phyloP scores from a whole-genome alignment of 2,797 vertebrate genomes.

The Melanotaenia trifasciata region DNA sequence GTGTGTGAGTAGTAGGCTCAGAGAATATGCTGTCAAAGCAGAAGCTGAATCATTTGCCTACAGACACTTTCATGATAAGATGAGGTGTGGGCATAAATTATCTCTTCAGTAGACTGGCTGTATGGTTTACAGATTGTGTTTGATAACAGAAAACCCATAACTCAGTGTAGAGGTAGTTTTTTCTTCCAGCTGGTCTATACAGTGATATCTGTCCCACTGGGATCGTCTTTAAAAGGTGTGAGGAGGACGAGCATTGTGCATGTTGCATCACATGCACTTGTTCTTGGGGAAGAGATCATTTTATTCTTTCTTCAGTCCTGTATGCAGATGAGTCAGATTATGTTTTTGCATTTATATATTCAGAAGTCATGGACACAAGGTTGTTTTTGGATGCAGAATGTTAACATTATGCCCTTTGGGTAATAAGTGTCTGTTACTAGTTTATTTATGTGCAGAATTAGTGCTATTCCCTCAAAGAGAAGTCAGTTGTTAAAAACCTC shows the following conservation, averaged over 20 bases:
- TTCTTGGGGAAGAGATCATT: constrained; percentile 9
- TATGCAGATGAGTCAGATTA: constrained; percentile 29
- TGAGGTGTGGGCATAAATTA: constrained; percentile 60
- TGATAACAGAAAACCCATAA: constrained; percentile 46
- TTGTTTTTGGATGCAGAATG: constrained; percentile 8
- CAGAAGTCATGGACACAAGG: constrained; percentile 4
- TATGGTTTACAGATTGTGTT: constrained; percentile 49
- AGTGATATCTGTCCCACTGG: constrained; percentile 40
- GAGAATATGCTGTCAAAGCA: constrained; percentile 72
- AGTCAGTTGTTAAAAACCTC: background rate
- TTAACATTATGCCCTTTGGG: background rate
- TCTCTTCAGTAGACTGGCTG: constrained; percentile 44
- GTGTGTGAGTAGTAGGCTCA: constrained; percentile 40
- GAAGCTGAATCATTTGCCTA: constrained; percentile 66
- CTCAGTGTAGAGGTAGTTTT: constrained; percentile 19
- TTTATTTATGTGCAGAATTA: background rate
- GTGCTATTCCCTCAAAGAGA: background rate
- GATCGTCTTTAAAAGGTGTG: constrained; percentile 27
- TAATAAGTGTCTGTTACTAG: background rate
- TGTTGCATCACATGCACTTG: constrained; percentile 12
- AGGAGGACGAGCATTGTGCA: constrained; percentile 1
- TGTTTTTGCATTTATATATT: constrained; percentile 26
- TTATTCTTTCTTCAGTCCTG: constrained; percentile 20
- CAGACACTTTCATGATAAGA: constrained; percentile 55
- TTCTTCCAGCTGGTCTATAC: constrained; percentile 10